These are phyloP conservation scores for Plebejus anna DNA, from an alignment of 2,888 invertebrate genomes.

Conservation along the genomic window DNA sequence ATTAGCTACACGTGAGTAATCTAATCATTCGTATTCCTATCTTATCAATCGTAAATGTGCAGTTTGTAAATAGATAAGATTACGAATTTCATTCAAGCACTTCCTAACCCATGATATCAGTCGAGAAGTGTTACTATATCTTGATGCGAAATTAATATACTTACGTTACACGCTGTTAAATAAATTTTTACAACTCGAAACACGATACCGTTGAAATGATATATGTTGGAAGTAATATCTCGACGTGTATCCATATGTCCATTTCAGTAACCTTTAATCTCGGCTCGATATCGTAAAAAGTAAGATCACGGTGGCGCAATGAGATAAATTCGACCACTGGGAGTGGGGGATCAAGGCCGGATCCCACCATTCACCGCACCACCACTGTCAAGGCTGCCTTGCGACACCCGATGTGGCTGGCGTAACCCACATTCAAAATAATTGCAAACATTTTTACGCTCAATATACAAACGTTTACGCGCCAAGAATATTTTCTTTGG, in stretches of 20 bases:
- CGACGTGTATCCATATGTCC: not conserved
- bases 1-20: not conserved
- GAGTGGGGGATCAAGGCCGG: constrained; percentile 74
- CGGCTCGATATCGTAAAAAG: not conserved
- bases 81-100: not conserved
- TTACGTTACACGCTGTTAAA: not conserved
- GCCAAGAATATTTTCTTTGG: not conserved
- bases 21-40: not conserved
- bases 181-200: constrained; percentile 6
- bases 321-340: constrained; percentile 47
- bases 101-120: too few species aligned
- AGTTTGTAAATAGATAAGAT: constrained; percentile 9
- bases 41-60: not conserved
- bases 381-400: constrained; percentile 75
- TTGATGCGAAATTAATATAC: not conserved
- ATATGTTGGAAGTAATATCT: not conserved
- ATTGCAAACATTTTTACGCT: constrained; percentile 21
- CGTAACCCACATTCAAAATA: constrained; percentile 37
- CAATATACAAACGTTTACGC: not conserved
- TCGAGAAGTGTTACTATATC: not conserved
- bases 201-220: not conserved
- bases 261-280: constrained; percentile 1
- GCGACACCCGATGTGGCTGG: constrained; percentile 52
- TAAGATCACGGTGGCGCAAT: constrained; percentile 24
- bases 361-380: constrained; percentile 73